Percentiles rank a stretch among this genome's conserved stretches.
Conservation (phyloP, 2,113 vertebrate genomes). For the Notothenia rossii region DNA sequence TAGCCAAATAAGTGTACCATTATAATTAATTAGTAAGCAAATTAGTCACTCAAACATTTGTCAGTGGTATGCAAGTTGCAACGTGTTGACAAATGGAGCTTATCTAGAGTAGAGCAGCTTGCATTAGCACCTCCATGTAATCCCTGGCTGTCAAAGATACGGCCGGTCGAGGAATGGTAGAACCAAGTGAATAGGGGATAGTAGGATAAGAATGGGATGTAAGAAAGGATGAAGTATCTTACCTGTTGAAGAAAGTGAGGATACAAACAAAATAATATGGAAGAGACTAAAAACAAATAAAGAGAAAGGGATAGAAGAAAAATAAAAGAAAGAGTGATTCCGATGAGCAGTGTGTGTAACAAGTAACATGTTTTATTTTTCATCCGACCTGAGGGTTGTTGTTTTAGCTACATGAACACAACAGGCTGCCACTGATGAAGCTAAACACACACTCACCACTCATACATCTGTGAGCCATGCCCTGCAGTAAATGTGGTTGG, state of each 20-base stretch:
- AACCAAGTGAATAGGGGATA: constrained; percentile 25
- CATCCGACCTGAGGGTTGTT: constrained; percentile 30
- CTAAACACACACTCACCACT: constrained; percentile 13
- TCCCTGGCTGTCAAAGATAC: constrained; percentile 61
- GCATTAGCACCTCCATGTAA: constrained; percentile 64
- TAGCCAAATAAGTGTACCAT: constrained; percentile 7
- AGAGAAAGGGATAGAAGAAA: neutral
- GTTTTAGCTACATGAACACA: constrained; percentile 28
- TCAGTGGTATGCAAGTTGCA: constrained; percentile 60
- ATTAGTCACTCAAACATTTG: constrained; percentile 43
- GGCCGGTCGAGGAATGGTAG: constrained; percentile 16
- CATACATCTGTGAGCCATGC: constrained; percentile 16
- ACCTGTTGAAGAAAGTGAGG: neutral
- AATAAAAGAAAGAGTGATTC: neutral
- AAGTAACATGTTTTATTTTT: neutral
- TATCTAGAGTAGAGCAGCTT: constrained; percentile 50
- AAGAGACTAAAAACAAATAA: neutral
- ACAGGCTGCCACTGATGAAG: neutral
- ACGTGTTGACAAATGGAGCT: constrained; percentile 67
- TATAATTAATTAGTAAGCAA: constrained; percentile 28
- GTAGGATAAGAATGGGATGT: constrained; percentile 16
- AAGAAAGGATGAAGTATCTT: constrained; percentile 13
- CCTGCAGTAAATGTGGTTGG: constrained; percentile 13
- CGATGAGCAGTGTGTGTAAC: neutral
- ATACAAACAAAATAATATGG: neutral